Conservation (phyloP, 2,797 vertebrate genomes). For the Acanthurus tractus region DNA sequence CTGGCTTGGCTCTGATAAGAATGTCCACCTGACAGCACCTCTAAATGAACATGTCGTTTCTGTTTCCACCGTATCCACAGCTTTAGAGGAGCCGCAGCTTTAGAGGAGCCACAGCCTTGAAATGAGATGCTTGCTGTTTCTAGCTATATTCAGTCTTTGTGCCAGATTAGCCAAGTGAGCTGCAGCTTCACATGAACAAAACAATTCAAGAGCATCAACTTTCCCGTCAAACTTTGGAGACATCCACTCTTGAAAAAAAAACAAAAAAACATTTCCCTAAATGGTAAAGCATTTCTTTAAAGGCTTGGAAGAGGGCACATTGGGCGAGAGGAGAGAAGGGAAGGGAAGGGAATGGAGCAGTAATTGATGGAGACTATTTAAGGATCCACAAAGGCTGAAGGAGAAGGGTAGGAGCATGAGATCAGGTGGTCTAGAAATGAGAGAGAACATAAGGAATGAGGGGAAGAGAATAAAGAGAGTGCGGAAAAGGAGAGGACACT, state of each 20-base stretch:
- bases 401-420: conserved; percentile 34
- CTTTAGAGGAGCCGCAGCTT: not conserved
- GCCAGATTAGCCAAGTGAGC: not conserved
- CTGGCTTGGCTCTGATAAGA: not conserved
- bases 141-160: not conserved
- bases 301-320: not conserved
- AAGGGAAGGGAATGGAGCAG: conserved; percentile 2
- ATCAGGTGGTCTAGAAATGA: conserved; percentile 61
- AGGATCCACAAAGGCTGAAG: conserved; percentile 34
- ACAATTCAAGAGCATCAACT: not conserved
- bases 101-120: not conserved
- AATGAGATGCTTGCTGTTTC: too few relatives aligned
- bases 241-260: not conserved
- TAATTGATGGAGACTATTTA: conserved; percentile 40
- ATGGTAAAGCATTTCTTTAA: conserved; percentile 6
- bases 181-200: not conserved
- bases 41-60: not conserved
- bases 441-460: conserved; percentile 35
- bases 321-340: not conserved
- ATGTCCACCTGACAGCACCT: too few relatives aligned
- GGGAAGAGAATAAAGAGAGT: conserved; percentile 26
- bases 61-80: too few relatives aligned
- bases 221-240: too few relatives aligned
- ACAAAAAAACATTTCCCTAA: not conserved
- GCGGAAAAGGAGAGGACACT: conserved; percentile 53